Conservation (phyloP, 1,140 invertebrate species). For the Temnothorax nylanderi region DNA sequence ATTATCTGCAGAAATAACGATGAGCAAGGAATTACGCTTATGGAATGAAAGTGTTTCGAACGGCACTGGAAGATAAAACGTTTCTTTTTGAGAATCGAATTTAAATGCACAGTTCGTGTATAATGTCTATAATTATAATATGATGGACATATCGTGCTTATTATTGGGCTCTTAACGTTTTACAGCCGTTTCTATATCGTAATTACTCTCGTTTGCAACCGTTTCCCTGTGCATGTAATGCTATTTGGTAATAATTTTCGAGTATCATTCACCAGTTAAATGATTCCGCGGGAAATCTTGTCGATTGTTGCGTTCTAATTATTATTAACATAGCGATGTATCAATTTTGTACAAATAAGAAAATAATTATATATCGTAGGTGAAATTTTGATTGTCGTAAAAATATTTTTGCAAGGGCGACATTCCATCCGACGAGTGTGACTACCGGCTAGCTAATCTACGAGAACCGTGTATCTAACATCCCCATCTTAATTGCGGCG, state of each 20-base stretch:
- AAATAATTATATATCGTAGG: not conserved
- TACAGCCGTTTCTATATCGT: not conserved
- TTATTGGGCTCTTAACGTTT: not conserved
- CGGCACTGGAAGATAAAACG: not conserved
- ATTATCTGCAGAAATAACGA: slow-evolving; percentile 35
- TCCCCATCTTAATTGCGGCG: slow-evolving; percentile 33
- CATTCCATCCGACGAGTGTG: not conserved
- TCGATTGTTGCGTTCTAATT: not conserved
- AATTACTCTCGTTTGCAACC: not conserved
- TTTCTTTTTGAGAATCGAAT: not conserved
- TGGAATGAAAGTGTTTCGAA: slow-evolving; percentile 22
- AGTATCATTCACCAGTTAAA: not conserved
- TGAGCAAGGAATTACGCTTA: not conserved
- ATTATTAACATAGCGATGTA: not conserved
- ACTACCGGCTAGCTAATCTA: not conserved
- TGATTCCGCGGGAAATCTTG: not conserved
- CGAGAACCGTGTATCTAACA: not conserved
- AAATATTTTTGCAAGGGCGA: not conserved
- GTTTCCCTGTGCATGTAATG: not conserved
- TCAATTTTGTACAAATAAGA: not conserved
- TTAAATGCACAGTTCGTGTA: not conserved
- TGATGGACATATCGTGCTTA: not conserved
- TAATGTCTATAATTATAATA: not conserved
- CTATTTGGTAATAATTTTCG: not conserved
- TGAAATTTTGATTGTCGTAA: not conserved